Evolutionary conservation across 2,797 vertebrate genomes (phyloP), one percentile per base, ranked within the genome.

Genomic region (Psittacula echo): DNA sequence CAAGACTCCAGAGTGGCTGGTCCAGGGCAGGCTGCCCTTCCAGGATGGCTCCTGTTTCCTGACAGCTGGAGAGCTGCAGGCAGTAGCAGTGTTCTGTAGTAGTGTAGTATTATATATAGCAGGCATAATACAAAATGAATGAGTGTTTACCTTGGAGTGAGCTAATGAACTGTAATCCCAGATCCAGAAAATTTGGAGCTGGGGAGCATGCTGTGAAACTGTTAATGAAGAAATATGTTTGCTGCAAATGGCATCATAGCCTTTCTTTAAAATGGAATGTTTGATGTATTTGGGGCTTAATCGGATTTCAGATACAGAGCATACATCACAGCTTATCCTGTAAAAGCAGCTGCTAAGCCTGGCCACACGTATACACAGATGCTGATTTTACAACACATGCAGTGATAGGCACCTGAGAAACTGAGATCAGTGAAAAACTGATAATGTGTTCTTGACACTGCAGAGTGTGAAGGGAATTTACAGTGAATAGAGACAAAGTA

Each of bases 341-440:
- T 42, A 91, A 86, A 91, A 91, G 37, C 92, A 92, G 89, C 76
- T 95, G 91, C 60, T 86, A 42, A 78, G 26, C 67, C 65, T 91
- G 79, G 85, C 73, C 51, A 53, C 67, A 17, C 67, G 54, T 73
- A 79, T 54, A 73, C 60, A 71, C 83, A 94, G 94, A 89, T 88
- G 91, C 79, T 88, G 80, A 65, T 94, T 91, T 94, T 95, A 82
- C 64, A 91, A 65, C 79, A 86, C 89, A 87, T 41, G 29, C 60
- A 79, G 85, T 27, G 54, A 84, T 7, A 91, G 83, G 64, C 77
- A 96, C 87, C 95, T 89, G 95, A 93, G 71, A 88, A 95, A 66
- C 60, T 20, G 73, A 94, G 82, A 93, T 82, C 73, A 74, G 54
- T 73, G 74, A 50, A 90, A 89, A 94, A 71, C 67, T 77, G 89